Conservation (phyloP, 2,888 invertebrate species). For the Coleophora deauratella region DNA sequence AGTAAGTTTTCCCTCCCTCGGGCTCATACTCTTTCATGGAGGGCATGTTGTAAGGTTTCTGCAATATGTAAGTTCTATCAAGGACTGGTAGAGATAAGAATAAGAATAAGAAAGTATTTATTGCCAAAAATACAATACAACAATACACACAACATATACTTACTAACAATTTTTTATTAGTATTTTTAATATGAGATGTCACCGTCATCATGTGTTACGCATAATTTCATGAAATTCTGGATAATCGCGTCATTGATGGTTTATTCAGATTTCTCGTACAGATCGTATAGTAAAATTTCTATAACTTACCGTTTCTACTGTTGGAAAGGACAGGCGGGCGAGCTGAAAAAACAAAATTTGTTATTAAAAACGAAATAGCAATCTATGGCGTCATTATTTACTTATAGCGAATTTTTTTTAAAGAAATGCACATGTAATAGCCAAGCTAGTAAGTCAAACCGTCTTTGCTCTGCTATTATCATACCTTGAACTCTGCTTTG, state of each 20-base stretch:
- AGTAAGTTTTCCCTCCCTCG: conserved; percentile 29
- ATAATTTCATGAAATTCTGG: neutral
- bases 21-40: conserved; percentile 42
- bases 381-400: too few relatives aligned
- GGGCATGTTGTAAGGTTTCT: conserved; percentile 64
- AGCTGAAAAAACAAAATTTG: conserved; percentile 35
- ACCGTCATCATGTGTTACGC: neutral
- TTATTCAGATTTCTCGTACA: too few relatives aligned
- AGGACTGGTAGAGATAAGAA: too few relatives aligned
- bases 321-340: conserved; percentile 53
- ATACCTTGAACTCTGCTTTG: too few relatives aligned
- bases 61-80: neutral
- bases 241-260: neutral
- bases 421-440: too few relatives aligned
- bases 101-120: too few relatives aligned
- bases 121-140: too few relatives aligned
- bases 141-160: neutral
- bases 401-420: too few relatives aligned
- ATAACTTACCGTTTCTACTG: conserved; percentile 49
- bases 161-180: neutral
- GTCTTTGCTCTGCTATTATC: too few relatives aligned
- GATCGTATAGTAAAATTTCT: too few relatives aligned
- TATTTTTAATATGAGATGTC: neutral
- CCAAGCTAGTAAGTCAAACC: too few relatives aligned
- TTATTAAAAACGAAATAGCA: neutral